phyloP scores from a whole-genome alignment of 2,113 vertebrate genomes.

The Xiphophorus maculatus region DNA sequence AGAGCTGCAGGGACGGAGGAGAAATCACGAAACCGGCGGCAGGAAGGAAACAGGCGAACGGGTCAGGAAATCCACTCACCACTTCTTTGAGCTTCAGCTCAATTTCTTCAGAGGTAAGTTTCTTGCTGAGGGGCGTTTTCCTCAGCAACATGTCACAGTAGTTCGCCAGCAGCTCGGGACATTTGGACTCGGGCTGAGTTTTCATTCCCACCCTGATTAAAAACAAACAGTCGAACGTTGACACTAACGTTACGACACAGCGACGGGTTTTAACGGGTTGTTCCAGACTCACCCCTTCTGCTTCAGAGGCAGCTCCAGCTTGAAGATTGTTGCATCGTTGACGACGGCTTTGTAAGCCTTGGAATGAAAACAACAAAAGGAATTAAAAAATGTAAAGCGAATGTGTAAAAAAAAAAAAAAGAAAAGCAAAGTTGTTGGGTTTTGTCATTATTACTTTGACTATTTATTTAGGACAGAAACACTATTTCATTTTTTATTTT shows the following conservation, averaged over 20 bases:
- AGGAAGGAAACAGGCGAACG: conserved; percentile 7
- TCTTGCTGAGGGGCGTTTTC: conserved; percentile 98
- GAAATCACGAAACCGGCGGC: fast-evolving
- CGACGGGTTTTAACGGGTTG: not conserved
- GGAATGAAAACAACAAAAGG: not conserved
- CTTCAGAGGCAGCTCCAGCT: conserved; percentile 96
- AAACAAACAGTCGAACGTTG: not conserved
- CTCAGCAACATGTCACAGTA: conserved; percentile 98
- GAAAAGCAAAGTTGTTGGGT: not conserved
- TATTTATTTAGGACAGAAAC: no score
- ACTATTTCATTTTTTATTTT: no score
- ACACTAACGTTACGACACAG: not conserved
- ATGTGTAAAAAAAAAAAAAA: no score
- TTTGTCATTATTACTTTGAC: no score
- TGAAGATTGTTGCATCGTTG: conserved; percentile 98
- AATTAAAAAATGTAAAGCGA: not conserved
- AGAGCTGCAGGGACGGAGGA: conserved; percentile 60
- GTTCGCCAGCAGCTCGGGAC: conserved; percentile 96
- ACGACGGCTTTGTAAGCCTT: conserved; percentile 98
- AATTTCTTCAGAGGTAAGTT: conserved; percentile 96
- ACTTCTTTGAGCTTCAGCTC: conserved; percentile 98
- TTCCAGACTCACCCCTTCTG: conserved; percentile 89
- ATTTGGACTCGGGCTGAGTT: conserved; percentile 97
- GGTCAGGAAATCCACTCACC: conserved; percentile 73
- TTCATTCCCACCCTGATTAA: conserved; percentile 87